These are phyloP conservation scores for Lasioglossum lativentre DNA, from an alignment of 2,888 invertebrate genomes.

Conservation along the genomic window DNA sequence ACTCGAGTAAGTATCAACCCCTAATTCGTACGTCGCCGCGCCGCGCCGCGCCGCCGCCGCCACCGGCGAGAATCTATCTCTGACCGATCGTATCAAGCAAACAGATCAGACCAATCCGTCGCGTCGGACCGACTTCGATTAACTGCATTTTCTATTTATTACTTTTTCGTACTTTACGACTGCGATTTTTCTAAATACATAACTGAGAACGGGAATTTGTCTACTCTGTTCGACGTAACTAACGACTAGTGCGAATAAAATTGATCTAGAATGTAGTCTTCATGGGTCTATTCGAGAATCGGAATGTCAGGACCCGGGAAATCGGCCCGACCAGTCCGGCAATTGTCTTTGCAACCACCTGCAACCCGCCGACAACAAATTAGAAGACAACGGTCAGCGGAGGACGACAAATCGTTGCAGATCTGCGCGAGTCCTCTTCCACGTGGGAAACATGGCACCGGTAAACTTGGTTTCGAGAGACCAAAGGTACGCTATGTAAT, in stretches of 20 bases:
- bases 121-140: neutral
- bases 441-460: slow-evolving; percentile 61
- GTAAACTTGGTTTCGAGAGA: slow-evolving; percentile 49
- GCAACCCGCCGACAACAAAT: slow-evolving; percentile 73
- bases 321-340: slow-evolving; percentile 76
- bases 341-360: slow-evolving; percentile 80
- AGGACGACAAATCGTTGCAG: slow-evolving; percentile 76
- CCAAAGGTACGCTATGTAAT: slow-evolving; percentile 57
- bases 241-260: neutral
- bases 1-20: slow-evolving; percentile 36
- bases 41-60: too few species aligned
- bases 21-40: neutral
- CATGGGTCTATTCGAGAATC: slow-evolving; percentile 12
- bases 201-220: neutral
- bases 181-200: neutral
- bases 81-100: neutral
- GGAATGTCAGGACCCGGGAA: slow-evolving; percentile 74
- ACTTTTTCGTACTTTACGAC: neutral
- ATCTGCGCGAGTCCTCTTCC: slow-evolving; percentile 66
- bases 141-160: neutral
- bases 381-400: slow-evolving; percentile 81
- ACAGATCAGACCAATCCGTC: neutral
- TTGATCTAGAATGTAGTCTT: slow-evolving; percentile 43
- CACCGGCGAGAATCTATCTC: neutral
- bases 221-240: neutral